Percentiles rank a stretch among this genome's conserved stretches.
Conservation (phyloP, 2,888 invertebrate species). For the Abscondita cerata region DNA sequence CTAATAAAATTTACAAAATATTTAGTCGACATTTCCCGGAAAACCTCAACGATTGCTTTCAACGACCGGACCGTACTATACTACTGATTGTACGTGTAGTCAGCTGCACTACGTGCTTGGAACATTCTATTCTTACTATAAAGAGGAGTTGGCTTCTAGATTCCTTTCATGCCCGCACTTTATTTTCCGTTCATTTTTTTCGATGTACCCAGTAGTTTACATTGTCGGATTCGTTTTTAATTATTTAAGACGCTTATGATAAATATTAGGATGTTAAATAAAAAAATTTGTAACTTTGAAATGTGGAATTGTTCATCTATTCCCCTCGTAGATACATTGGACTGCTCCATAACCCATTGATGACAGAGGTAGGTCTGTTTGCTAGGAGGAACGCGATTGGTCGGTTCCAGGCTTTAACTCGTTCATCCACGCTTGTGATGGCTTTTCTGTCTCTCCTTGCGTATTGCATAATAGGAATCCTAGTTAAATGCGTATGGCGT, state of each 20-base stretch:
- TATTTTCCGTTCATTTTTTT: too few species aligned
- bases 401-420: slow-evolving; percentile 55
- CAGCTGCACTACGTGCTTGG: slow-evolving; percentile 62
- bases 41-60: slow-evolving; percentile 40
- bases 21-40: slow-evolving; percentile 46
- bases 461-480: slow-evolving; percentile 42
- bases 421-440: slow-evolving; percentile 52
- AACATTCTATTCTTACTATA: slow-evolving; percentile 57
- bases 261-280: too few species aligned
- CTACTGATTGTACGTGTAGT: slow-evolving; percentile 60
- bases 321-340: slow-evolving; percentile 55
- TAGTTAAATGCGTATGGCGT: slow-evolving; percentile 41
- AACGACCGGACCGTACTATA: slow-evolving; percentile 55
- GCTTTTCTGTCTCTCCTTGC: slow-evolving; percentile 40
- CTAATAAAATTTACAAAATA: slow-evolving; percentile 35
- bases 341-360: slow-evolving; percentile 73
- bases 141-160: slow-evolving; percentile 43
- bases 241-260: too few species aligned
- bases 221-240: too few species aligned
- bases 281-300: too few species aligned
- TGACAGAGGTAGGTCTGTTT: slow-evolving; percentile 73
- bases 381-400: slow-evolving; percentile 68
- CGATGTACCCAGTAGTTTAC: too few species aligned
- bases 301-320: too few species aligned
- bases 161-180: slow-evolving; percentile 2